Evolutionary conservation across 92 coral and sea anemone genomes (phyloP).

Genomic region (Diadumene lineata): DNA sequence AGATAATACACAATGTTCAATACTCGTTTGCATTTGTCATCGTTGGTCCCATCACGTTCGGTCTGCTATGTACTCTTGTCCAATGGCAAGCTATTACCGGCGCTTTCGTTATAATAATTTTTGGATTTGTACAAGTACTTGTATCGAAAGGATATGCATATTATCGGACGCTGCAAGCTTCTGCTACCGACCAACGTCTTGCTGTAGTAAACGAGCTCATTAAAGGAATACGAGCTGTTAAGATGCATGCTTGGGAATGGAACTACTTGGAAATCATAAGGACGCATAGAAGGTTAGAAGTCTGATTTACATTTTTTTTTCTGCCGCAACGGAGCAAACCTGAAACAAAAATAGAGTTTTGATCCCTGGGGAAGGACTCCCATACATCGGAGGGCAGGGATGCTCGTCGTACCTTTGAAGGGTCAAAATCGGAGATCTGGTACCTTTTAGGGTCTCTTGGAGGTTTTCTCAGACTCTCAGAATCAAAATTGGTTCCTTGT

Average conservation of each 20-base stretch:
- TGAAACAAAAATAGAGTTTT: no score
- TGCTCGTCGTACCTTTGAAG: no score
- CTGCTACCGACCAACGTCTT: conserved; percentile 23
- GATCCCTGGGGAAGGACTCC: no score
- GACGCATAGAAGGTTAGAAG: conserved; percentile 30
- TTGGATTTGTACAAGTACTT: neutral
- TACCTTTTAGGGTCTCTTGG: no score
- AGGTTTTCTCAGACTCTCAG: no score
- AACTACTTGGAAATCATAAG: conserved; percentile 20
- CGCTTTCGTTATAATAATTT: neutral
- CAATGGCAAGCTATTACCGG: conserved; percentile 22
- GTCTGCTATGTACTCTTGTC: neutral
- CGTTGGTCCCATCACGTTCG: neutral
- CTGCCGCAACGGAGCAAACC: no score
- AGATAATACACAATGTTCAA: neutral
- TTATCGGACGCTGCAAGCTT: conserved; percentile 11
- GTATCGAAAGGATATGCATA: conserved; percentile 6
- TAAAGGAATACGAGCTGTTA: conserved; percentile 42
- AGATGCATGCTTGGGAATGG: conserved; percentile 53
- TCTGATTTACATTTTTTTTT: neutral
- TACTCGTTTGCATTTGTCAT: neutral
- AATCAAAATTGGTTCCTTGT: no score
- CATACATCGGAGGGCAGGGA: no score
- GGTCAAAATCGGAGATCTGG: no score
- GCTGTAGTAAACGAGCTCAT: conserved; percentile 35